Percentiles rank a stretch among this genome's conserved stretches.
These are phyloP conservation scores for Kuschelorhynchus macadamiae DNA, from an alignment of 2,888 invertebrate species.

Conservation along the genomic window DNA sequence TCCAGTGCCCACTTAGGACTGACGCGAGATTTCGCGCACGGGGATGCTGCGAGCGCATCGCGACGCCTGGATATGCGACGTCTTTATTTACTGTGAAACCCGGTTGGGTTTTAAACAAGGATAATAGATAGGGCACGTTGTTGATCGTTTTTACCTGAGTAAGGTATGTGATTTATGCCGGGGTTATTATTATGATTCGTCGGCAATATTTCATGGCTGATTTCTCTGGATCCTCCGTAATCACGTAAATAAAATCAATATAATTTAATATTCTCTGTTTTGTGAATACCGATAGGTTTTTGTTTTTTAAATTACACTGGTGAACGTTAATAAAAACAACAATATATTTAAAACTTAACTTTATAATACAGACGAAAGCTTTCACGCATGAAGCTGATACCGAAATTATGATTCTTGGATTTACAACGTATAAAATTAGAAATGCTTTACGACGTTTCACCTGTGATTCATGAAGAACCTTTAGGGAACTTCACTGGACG, in stretches of 20 bases:
- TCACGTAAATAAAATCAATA: constrained; percentile 22
- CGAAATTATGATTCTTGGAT: no score
- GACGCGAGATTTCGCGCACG: constrained; percentile 51
- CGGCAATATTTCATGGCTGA: constrained; percentile 41
- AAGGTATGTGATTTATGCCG: constrained; percentile 46
- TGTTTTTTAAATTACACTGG: no score
- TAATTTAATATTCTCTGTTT: constrained; percentile 4
- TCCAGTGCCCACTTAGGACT: constrained; percentile 66
- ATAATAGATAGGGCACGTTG: constrained; percentile 27
- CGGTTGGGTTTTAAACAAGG: constrained; percentile 12
- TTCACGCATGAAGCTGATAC: no score
- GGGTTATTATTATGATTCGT: constrained; percentile 41
- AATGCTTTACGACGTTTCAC: no score
- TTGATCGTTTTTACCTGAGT: constrained; percentile 39
- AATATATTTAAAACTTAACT: no score
- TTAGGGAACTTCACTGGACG: no score
- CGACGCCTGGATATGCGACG: constrained; percentile 34
- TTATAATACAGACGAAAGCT: no score
- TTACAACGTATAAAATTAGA: no score
- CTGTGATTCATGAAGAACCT: no score
- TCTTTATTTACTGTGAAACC: constrained; percentile 23
- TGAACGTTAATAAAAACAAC: no score
- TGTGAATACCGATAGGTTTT: no score
- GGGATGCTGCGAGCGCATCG: constrained; percentile 49
- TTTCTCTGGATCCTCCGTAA: constrained; percentile 25